These are phyloP conservation scores for Volucella inanis DNA, from an alignment of 2,888 invertebrate genomes.

Conservation along the genomic window DNA sequence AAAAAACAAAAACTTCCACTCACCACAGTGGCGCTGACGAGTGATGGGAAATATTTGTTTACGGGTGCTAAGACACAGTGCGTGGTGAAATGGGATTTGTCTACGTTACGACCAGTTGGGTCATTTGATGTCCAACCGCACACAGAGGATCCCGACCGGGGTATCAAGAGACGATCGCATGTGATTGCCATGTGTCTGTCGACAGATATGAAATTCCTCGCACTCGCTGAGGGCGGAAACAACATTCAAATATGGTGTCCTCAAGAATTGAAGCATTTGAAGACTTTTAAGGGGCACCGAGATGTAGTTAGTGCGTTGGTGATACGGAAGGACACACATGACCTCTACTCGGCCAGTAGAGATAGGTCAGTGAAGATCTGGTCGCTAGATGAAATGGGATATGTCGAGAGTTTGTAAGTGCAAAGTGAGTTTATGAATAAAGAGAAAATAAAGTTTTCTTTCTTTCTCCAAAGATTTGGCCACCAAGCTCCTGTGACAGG, in stretches of 20 bases:
- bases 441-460: conserved; percentile 13
- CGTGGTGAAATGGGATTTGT: conserved; percentile 92
- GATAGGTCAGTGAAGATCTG: conserved; percentile 95
- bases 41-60: conserved; percentile 89
- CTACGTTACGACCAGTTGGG: conserved; percentile 86
- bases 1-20: conserved; percentile 91
- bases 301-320: conserved; percentile 89
- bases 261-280: conserved; percentile 88
- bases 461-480: conserved; percentile 86
- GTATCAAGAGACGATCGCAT: conserved; percentile 79
- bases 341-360: conserved; percentile 90
- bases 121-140: conserved; percentile 83
- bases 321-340: conserved; percentile 93
- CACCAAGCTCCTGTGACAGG: conserved; percentile 94
- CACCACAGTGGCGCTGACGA: conserved; percentile 91
- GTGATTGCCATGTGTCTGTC: conserved; percentile 89
- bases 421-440: not conserved
- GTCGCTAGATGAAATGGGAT: conserved; percentile 97
- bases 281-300: conserved; percentile 92
- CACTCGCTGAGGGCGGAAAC: conserved; percentile 87
- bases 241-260: conserved; percentile 94
- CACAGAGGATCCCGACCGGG: conserved; percentile 81
- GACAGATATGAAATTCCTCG: conserved; percentile 92
- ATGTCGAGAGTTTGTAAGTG: conserved; percentile 93
- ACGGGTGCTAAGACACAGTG: conserved; percentile 94